A percentile compares a stretch with the other conserved stretches of the same genome.
Conservation (phyloP, 2,113 vertebrate genomes). For the Amblyornis subalaris region DNA sequence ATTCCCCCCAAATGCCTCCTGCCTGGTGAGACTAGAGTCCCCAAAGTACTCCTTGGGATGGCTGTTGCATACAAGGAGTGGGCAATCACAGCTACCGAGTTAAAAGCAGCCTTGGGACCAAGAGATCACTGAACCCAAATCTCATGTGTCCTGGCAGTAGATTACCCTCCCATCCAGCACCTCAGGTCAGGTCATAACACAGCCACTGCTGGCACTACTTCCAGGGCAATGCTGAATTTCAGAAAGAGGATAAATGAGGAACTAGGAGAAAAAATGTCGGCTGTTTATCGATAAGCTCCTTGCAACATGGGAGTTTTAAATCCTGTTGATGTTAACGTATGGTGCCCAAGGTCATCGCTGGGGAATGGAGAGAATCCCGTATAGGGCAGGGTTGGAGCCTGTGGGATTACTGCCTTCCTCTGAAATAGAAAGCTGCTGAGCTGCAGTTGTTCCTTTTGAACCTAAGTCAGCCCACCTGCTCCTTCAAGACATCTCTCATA, state of each 20-base stretch:
- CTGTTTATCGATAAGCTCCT: background rate
- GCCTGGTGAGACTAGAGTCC: background rate
- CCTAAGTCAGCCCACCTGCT: slow-evolving; percentile 58
- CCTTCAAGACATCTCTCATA: slow-evolving; percentile 65
- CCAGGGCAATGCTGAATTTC: background rate
- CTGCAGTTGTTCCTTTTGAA: slow-evolving; percentile 67
- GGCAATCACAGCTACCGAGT: background rate
- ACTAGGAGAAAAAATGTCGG: background rate
- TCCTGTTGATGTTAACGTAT: background rate
- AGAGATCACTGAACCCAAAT: background rate
- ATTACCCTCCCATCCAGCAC: background rate
- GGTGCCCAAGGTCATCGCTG: slow-evolving; percentile 1
- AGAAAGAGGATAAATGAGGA: background rate
- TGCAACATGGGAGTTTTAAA: background rate
- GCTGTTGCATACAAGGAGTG: background rate
- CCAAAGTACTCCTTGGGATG: background rate
- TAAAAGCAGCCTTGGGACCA: background rate
- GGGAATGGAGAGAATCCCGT: slow-evolving; percentile 49
- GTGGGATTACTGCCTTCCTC: slow-evolving; percentile 58
- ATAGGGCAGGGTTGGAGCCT: slow-evolving; percentile 54
- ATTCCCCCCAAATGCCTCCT: background rate
- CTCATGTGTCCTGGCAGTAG: background rate
- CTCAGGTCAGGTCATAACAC: background rate
- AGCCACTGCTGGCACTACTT: background rate
- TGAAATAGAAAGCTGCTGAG: slow-evolving; percentile 68